Conservation (phyloP, 2,113 vertebrate species). For the Clupea harengus region DNA sequence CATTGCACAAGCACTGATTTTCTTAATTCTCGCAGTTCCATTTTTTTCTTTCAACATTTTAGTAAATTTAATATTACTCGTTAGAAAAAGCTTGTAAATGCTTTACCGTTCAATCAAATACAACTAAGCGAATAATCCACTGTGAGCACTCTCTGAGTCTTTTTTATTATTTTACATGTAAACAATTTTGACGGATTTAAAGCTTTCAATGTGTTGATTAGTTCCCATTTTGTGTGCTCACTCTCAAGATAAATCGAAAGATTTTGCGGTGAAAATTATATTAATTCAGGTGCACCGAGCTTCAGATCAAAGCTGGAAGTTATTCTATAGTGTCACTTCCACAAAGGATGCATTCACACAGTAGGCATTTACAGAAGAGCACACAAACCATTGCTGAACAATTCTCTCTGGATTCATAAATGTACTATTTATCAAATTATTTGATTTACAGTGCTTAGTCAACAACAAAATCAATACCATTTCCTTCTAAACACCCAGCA, state of each 20-base stretch:
- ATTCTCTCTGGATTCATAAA: constrained; percentile 8
- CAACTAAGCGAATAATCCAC: neutral
- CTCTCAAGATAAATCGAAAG: neutral
- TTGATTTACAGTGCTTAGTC: constrained; percentile 14
- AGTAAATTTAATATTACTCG: neutral
- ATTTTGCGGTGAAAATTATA: neutral
- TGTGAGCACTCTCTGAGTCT: neutral
- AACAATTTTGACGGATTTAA: neutral
- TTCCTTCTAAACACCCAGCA: constrained; percentile 37
- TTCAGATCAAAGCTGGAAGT: neutral
- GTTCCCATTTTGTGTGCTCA: neutral
- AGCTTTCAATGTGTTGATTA: neutral
- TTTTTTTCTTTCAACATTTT: neutral
- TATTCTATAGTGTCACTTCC: neutral
- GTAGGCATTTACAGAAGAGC: neutral
- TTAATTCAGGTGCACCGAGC: neutral
- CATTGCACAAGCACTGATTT: neutral
- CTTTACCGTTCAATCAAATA: neutral
- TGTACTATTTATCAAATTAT: constrained; percentile 16
- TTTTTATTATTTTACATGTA: neutral
- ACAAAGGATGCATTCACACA: neutral
- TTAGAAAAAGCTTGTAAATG: neutral
- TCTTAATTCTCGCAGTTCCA: neutral
- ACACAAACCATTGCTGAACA: neutral
- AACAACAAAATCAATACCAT: constrained; percentile 40